Evolutionary conservation across 2,888 invertebrate species (phyloP), one percentile per base, ranked within the genome.

Genomic region (Crioceris asparagi): DNA sequence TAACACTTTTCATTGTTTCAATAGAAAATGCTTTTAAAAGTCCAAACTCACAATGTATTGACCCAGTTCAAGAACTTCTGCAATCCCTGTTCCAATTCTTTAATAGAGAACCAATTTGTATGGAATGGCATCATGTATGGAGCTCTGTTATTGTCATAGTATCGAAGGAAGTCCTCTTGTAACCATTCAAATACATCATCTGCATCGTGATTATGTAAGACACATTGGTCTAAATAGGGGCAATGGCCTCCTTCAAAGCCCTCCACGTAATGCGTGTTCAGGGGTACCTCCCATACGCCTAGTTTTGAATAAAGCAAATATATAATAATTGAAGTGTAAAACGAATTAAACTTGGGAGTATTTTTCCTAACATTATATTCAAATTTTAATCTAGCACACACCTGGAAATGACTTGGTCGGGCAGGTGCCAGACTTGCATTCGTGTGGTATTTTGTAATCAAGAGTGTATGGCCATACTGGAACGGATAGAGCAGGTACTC

Each of bases 41-140:
- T n/a, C n/a, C n/a, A n/a, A 27, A 72, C 77, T 74, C 65, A 83
- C 82, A 78, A 64, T 47, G 74, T 72, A 27, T 77, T 67, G 1
- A 81, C 77, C 83, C 87, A 90, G 49, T 82, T 79, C 40, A 92
- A 66, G 66, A 92, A 92, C 62, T 86, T 86, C 50, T 83, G 81
- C 2, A 92, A 67, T 14, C 90, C 91, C 40, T 70, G 69, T 58
- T 87, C 88, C 8, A 87, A 67, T 53, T 77, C 84, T 56, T 83
- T 86, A 51, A 82, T 86, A 60, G 83, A 87, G 71, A 94, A 93
- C 94, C 94, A 94, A 65, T 91, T 92, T 1, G 93, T 92, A 59
- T 94, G 93, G 77, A 91, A 84, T 1, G 91, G 80, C 87, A 91
- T 88, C 87, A 90, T 87, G 63, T 91, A 91, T 0, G 90, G 87